Base-by-base conservation (phyloP, 2,888 invertebrate genomes). In the Limnephilus lunatus region DNA sequence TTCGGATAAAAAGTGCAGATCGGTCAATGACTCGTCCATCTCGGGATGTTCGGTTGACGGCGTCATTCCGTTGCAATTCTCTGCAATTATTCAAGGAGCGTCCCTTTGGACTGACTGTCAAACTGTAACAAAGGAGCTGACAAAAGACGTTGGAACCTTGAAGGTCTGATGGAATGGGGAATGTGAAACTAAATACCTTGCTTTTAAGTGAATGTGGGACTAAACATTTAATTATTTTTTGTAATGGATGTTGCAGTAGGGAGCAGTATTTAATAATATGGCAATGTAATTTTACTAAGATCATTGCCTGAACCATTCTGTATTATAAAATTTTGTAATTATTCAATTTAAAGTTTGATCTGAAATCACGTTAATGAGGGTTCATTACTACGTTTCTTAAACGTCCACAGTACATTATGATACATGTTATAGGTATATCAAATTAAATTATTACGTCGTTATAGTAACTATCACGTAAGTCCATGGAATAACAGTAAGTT, bases 21-120 rank as follows among this genome's bases (percentile, higher is more conserved):
- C 68, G 68, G 68, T 68, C 68, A 68, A 68, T 68, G 68, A 68
- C 68, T 68, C 68, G 68, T 68, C 68, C 68, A 68, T 68, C 68
- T n/a, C 68, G 68, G 68, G 68, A 68, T 68, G 68, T 68, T 68
- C 68, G 68, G 68, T n/a, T 68, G 68, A 68, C 68, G 68, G 68
- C 68, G 68, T 68, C 68, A 68, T n/a, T 68, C 68, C 68, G 7
- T 0, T 68, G 68, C 68, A 25, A 68, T 68, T 68, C 53, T 68
- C 53, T 25, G 53, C 53, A 5, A 68, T 68, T 68, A 68, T 68
- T 68, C 25, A 68, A 68, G 68, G 68, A 68, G 25, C 68, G 68
- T 68, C 68, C n/a, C n/a, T n/a, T n/a, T n/a, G 68, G n/a, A 68
- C 68, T 68, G 68, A 68, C 68, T 68, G 68, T 68, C 68, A 68